Conservation (phyloP, 2,797 vertebrate genomes). For the Poeciliopsis paucimaculata region DNA sequence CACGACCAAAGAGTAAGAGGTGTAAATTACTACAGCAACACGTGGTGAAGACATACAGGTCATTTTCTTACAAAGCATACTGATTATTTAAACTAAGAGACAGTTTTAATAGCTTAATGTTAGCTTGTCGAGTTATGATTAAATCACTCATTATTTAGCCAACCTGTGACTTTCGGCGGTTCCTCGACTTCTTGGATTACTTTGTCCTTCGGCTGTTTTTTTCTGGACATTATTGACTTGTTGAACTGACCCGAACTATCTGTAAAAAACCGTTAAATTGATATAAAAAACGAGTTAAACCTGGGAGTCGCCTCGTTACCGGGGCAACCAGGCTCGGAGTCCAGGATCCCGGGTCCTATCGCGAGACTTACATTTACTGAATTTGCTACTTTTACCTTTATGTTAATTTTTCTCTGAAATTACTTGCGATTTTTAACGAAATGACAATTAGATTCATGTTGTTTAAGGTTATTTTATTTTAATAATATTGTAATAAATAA, state of each 20-base stretch:
- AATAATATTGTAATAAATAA: background rate
- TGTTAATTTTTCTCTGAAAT: background rate
- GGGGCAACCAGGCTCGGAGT: slow-evolving; percentile 33
- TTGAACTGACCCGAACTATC: background rate
- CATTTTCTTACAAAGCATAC: too few species aligned
- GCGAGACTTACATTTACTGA: slow-evolving; percentile 34
- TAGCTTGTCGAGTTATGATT: background rate
- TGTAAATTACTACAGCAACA: background rate
- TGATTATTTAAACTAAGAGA: background rate
- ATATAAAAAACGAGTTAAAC: background rate
- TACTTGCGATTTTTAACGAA: background rate
- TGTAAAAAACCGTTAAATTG: background rate
- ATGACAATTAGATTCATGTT: background rate
- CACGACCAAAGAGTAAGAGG: background rate
- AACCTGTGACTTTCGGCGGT: slow-evolving; percentile 58
- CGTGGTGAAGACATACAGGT: too few species aligned
- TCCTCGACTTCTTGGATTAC: slow-evolving; percentile 54
- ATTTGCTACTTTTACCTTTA: background rate
- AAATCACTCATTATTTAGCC: slow-evolving; percentile 21
- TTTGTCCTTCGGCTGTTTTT: slow-evolving; percentile 61
- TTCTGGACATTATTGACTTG: slow-evolving; percentile 63
- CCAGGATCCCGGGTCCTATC: slow-evolving; percentile 1
- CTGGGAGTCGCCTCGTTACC: slow-evolving; percentile 17
- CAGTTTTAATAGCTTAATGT: background rate
- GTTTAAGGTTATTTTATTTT: background rate